Percentiles rank a stretch among this genome's conserved stretches.
Conservation (phyloP, 2,888 invertebrate species). For the Chymomyza amoena region DNA sequence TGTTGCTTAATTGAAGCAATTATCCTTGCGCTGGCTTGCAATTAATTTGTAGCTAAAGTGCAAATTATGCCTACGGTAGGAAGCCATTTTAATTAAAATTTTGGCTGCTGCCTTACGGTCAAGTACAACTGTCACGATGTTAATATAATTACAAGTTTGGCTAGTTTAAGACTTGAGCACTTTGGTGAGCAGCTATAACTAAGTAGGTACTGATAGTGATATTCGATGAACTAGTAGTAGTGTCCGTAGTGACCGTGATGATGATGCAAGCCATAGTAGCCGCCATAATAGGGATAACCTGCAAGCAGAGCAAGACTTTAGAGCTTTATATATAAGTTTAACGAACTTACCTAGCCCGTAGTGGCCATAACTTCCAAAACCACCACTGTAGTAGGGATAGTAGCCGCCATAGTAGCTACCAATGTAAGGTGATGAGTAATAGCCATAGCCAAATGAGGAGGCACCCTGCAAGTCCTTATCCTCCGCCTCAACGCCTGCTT, state of each 20-base stretch:
- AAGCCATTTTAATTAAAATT: neutral
- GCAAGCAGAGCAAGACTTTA: neutral
- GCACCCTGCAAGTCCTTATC: slow-evolving; percentile 75
- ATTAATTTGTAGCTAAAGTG: slow-evolving; percentile 52
- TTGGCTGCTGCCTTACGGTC: neutral
- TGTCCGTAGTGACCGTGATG: slow-evolving; percentile 72
- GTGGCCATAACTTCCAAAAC: slow-evolving; percentile 54
- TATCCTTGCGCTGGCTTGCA: slow-evolving; percentile 53
- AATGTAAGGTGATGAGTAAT: slow-evolving; percentile 73
- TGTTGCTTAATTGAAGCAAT: slow-evolving; percentile 66
- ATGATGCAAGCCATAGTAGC: slow-evolving; percentile 66
- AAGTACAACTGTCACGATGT: neutral
- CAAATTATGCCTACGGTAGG: slow-evolving; percentile 22
- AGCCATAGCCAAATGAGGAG: slow-evolving; percentile 75
- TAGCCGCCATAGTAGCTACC: slow-evolving; percentile 60
- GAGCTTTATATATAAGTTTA: slow-evolving; percentile 18
- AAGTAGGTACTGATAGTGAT: slow-evolving; percentile 20
- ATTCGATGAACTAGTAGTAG: slow-evolving; percentile 58
- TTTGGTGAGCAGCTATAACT: slow-evolving; percentile 25
- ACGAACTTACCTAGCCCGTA: slow-evolving; percentile 65
- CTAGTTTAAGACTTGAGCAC: neutral
- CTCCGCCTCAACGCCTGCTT: slow-evolving; percentile 56
- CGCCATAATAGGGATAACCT: slow-evolving; percentile 73
- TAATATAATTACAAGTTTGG: neutral
- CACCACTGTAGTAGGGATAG: slow-evolving; percentile 59